These are phyloP conservation scores for Dicrurus megarhynchus DNA, from an alignment of 2,113 vertebrate genomes.

Conservation along the genomic window DNA sequence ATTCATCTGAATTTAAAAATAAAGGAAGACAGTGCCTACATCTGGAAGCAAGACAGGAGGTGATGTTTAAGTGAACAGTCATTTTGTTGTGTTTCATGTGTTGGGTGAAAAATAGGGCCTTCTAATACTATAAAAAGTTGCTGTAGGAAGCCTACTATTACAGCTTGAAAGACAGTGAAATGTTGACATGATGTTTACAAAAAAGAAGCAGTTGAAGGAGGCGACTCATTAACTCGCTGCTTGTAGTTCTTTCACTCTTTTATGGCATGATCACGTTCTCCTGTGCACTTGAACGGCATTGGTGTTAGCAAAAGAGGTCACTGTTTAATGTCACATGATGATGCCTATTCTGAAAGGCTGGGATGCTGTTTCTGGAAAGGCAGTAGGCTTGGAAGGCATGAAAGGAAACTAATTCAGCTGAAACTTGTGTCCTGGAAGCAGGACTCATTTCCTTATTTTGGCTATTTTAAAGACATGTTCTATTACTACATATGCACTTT, in stretches of 20 bases:
- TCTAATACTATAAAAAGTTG: neutral
- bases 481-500: rapidly evolving
- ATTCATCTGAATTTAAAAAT: neutral
- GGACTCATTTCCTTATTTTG: neutral
- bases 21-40: neutral
- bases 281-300: neutral
- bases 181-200: neutral
- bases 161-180: neutral
- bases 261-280: neutral
- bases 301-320: neutral
- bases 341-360: neutral
- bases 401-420: neutral
- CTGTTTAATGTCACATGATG: neutral
- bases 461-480: neutral
- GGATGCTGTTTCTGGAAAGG: neutral
- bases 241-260: neutral
- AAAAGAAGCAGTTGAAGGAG: neutral
- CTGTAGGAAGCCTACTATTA: neutral
- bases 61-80: neutral
- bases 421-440: neutral
- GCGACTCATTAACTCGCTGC: neutral
- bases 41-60: neutral
- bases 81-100: neutral
- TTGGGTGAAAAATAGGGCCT: neutral
- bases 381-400: neutral